phyloP scores from a whole-genome alignment of 2,797 vertebrate species.

The Pipistrellus pygmaeus region DNA sequence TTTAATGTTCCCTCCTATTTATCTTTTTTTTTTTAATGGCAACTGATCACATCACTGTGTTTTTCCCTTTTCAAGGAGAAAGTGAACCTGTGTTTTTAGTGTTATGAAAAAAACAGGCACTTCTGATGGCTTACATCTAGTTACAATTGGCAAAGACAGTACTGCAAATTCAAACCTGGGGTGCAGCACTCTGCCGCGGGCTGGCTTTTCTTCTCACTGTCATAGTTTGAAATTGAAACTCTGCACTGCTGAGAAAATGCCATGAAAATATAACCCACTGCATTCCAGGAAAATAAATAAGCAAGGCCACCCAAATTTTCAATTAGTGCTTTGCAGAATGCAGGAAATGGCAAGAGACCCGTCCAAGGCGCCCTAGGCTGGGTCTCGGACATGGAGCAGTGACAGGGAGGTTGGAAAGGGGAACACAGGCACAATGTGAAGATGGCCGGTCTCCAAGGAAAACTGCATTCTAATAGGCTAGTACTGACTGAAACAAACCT shows the following conservation, averaged over 20 bases:
- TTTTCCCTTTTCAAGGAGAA: not conserved
- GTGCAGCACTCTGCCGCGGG: constrained; percentile 68
- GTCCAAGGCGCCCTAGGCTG: constrained; percentile 90
- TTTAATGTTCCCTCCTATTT: constrained; percentile 11
- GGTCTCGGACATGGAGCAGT: constrained; percentile 88
- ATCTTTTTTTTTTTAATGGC: constrained; percentile 76
- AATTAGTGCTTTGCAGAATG: constrained; percentile 97
- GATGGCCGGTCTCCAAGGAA: constrained; percentile 90
- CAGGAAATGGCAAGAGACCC: constrained; percentile 95
- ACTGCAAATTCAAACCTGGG: constrained; percentile 81
- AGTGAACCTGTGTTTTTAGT: not conserved
- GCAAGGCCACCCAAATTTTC: constrained; percentile 99
- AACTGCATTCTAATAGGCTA: constrained; percentile 88
- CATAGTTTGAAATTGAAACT: constrained; percentile 92
- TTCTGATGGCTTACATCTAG: not conserved
- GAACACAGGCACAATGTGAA: constrained; percentile 86
- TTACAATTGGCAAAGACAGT: constrained; percentile 80
- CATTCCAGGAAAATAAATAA: constrained; percentile 99
- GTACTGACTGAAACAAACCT: constrained; percentile 87
- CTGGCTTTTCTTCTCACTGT: constrained; percentile 87
- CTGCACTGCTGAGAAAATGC: constrained; percentile 97
- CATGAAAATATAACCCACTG: constrained; percentile 98
- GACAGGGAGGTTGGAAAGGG: constrained; percentile 88
- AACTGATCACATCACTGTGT: constrained; percentile 65
- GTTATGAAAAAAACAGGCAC: not conserved